Conservation (phyloP, 2,888 invertebrate genomes). For the Ennomos erosarius region DNA sequence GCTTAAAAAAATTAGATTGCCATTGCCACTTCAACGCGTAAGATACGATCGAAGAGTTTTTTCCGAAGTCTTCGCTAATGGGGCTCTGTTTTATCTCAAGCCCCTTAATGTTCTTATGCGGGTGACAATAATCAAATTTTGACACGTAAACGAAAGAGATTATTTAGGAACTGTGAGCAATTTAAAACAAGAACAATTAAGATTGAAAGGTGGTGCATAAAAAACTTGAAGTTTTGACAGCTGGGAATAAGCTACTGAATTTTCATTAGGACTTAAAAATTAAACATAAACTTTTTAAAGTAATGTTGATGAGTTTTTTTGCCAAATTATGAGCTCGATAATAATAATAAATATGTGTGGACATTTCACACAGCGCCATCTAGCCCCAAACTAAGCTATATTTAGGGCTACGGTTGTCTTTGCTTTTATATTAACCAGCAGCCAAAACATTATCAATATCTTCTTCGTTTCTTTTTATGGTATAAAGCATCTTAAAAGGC, state of each 20-base stretch:
- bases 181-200: slow-evolving; percentile 26
- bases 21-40: slow-evolving; percentile 77
- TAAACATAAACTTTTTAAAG: too few relatives aligned
- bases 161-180: slow-evolving; percentile 45
- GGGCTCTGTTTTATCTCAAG: slow-evolving; percentile 82
- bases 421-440: too few relatives aligned
- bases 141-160: slow-evolving; percentile 78
- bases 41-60: slow-evolving; percentile 77
- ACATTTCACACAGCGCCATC: too few relatives aligned
- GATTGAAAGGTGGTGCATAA: slow-evolving; percentile 10
- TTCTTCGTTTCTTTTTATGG: background rate
- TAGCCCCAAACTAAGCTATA: too few relatives aligned
- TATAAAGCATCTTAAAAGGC: background rate
- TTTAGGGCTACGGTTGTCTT: too few relatives aligned
- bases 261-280: too few relatives aligned
- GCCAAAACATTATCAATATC: too few relatives aligned
- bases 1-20: slow-evolving; percentile 80
- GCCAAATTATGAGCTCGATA: too few relatives aligned
- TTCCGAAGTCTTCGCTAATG: slow-evolving; percentile 74
- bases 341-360: too few relatives aligned
- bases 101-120: slow-evolving; percentile 81
- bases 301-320: too few relatives aligned
- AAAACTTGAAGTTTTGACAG: slow-evolving; percentile 5
- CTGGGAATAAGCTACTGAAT: background rate
- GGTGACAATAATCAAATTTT: slow-evolving; percentile 82